phyloP scores from a whole-genome alignment of 2,113 vertebrate genomes.

The Cynopterus brachyotis region DNA sequence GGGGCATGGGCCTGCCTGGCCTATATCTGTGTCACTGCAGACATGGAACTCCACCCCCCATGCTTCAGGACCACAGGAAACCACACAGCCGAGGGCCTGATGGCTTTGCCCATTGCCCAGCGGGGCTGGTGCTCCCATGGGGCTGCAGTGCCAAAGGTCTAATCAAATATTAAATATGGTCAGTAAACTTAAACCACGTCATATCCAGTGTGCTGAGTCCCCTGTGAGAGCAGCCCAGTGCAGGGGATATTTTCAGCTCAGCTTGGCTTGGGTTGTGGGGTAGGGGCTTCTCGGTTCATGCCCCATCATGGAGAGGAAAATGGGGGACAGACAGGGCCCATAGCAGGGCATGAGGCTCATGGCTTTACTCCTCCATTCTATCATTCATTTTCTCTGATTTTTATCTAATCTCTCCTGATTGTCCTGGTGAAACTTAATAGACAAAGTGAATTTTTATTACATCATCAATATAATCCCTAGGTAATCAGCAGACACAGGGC shows the following conservation, averaged over 20 bases:
- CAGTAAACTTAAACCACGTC: constrained; percentile 75
- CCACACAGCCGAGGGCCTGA: background rate
- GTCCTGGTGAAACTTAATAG: constrained; percentile 85
- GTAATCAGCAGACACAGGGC: constrained; percentile 84
- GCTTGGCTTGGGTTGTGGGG: background rate
- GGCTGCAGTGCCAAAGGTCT: constrained; percentile 71
- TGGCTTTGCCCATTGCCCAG: background rate
- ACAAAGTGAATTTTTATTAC: constrained; percentile 90
- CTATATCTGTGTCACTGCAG: background rate
- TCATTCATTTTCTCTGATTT: constrained; percentile 86
- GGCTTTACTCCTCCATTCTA: constrained; percentile 76
- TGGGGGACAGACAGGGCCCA: background rate
- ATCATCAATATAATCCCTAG: constrained; percentile 89
- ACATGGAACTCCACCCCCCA: background rate
- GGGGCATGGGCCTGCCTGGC: background rate
- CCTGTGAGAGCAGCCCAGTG: background rate
- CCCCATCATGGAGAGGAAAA: background rate
- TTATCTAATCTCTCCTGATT: constrained; percentile 87
- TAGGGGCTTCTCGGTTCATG: background rate
- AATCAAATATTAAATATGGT: constrained; percentile 80
- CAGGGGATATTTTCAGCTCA: constrained; percentile 44
- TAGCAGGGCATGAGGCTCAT: constrained; percentile 43
- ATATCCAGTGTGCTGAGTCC: background rate
- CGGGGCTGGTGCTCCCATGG: constrained; percentile 45
- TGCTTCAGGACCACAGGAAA: background rate